Conservation (phyloP, 2,113 vertebrate species). For the Neolamprologus tretocephalus region DNA sequence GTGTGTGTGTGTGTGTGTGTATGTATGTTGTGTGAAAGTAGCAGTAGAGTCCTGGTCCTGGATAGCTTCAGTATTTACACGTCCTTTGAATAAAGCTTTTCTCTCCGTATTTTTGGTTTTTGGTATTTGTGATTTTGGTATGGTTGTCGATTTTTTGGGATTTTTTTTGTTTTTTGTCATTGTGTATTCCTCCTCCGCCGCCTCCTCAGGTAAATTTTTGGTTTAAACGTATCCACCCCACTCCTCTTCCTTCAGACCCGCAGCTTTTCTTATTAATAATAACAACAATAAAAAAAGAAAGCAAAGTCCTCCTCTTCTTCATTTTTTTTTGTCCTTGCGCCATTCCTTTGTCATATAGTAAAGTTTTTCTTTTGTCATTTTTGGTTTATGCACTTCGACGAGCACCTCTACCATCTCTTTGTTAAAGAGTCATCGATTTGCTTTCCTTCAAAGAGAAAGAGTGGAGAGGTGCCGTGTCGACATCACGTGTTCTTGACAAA, state of each 20-base stretch:
- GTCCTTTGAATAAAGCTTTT: constrained; percentile 82
- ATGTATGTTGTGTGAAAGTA: constrained; percentile 18
- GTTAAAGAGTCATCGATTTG: constrained; percentile 48
- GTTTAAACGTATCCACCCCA: constrained; percentile 67
- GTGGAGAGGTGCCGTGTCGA: constrained; percentile 26
- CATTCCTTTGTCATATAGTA: constrained; percentile 55
- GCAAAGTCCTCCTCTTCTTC: constrained; percentile 36
- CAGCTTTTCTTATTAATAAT: constrained; percentile 56
- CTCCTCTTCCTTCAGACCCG: constrained; percentile 60
- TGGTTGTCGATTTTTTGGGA: constrained; percentile 69
- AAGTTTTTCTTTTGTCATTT: constrained; percentile 65
- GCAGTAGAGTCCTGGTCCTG: constrained; percentile 69
- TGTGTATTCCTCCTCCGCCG: constrained; percentile 61
- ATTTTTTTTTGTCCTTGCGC: constrained; percentile 37
- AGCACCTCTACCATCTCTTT: constrained; percentile 26
- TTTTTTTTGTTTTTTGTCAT: constrained; percentile 52
- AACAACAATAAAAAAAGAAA: constrained; percentile 6
- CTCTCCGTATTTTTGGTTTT: constrained; percentile 80
- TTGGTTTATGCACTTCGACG: constrained; percentile 68
- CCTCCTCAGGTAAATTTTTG: constrained; percentile 70
- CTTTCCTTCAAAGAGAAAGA: constrained; percentile 44
- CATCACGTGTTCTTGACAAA: constrained; percentile 49
- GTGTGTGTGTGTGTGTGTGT: constrained; percentile 7
- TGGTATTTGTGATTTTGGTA: constrained; percentile 80
- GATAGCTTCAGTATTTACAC: constrained; percentile 76